Base-by-base conservation (phyloP, 2,797 vertebrate genomes). In the Xenopus petersii region DNA sequence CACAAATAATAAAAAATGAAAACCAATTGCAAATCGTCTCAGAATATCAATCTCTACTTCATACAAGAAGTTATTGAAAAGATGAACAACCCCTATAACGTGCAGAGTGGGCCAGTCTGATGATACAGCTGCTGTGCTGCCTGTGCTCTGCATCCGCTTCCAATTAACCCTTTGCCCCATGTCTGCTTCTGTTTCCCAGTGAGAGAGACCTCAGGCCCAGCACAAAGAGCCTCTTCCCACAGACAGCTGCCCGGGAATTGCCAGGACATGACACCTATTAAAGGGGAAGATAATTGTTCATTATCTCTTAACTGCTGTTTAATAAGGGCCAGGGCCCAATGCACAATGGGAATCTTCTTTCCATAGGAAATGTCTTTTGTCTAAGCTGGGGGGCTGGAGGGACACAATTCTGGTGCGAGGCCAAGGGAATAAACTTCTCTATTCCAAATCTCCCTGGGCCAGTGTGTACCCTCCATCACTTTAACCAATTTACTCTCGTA, bases 241-340 rank as follows among this genome's bases (percentile, higher is more conserved):
- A 55, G 51, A 24, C 72, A 75, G 65, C 59, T 69, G 73, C 16
- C 16, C 16, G 16, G 55, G 10, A 59, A 49, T 63, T 68, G 66
- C 62, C n/a, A 69, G 73, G 66, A 69, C 66, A 56, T 54, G 64
- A 74, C 56, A 74, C 72, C 56, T 46, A 67, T 74, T 62, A 67
- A 15, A 10, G 36, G 56, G 72, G 24, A 12, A 66, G 36, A 47
- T 55, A 56, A 73, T 46, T 66, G 49, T 13, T 7, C 64, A 42
- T 66, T 66, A 66, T 66, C 51, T 48, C 33, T 33, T 64, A 58
- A 48, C 58, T 59, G 63, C 51, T 46, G n/a, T n/a, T 56, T 30
- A 58, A 42, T 56, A 58, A 36, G 16, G 16, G 21, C 62, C 3
- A 61, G 16, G 30, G 10, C 71, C 46, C 36, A 12, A 12, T 33